Evolutionary conservation across 2,888 invertebrate genomes (phyloP), one percentile per base, ranked within the genome.

Genomic region (Euspilapteryx auroguttella): DNA sequence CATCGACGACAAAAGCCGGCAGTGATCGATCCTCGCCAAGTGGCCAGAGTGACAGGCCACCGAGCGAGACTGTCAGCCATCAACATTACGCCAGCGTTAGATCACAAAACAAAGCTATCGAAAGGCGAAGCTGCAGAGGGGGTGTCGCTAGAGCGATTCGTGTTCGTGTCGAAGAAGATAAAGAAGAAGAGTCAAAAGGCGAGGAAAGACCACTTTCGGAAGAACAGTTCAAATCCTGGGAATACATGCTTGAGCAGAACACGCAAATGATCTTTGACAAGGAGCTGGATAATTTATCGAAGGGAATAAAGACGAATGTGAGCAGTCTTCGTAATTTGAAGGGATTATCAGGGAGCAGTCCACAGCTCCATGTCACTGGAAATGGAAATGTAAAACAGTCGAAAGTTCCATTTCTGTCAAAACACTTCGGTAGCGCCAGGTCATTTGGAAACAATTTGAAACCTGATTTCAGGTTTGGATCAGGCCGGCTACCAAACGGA

Each of bases 141-240:
- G 77, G 76, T 2, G 83, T 84, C 1, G 83, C 83, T 0, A 69
- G 81, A 45, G 83, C 83, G 0, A 76, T 84, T 22, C 56, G 82
- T 14, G 82, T 82, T 1, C 58, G 79, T 23, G 76, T 83, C n/a
- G 85, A 86, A 42, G 81, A 81, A 55, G 81, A 83, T 34, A 68
- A 79, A 47, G 61, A 82, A 47, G 65, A 69, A 23, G 75, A 80
- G 28, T 47, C 54, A 29, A 53, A 42, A 39, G 51, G 45, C 8
- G 71, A 68, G 14, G 73, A 73, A 24, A 35, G 51, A 2, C 49
- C 59, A 2, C 73, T 86, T 32, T 85, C 87, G 2, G 92, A 91
- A 45, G 93, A 93, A 52, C 92, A 92, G 49, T 91, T 90, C 47
- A 88, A 91, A 50, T 93, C 92, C 49, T 93, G 93, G 93, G 93